phyloP scores from a whole-genome alignment of 1,140 invertebrate species.

The Calycopis cecrops region DNA sequence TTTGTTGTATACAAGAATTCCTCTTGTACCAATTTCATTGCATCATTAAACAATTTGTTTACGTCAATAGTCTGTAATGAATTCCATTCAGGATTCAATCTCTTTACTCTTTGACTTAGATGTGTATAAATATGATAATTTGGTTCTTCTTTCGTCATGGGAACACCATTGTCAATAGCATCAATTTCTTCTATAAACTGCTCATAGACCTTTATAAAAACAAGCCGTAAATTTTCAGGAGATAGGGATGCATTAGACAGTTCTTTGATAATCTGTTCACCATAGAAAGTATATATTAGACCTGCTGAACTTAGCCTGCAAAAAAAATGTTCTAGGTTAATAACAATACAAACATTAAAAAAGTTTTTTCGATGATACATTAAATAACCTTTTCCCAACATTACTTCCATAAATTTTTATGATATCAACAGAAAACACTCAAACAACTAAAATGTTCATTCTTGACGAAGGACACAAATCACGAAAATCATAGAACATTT shows the following conservation, averaged over 20 bases:
- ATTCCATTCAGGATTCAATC: conserved; percentile 94
- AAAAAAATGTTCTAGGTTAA: conserved; percentile 32
- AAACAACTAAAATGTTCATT: too few relatives aligned
- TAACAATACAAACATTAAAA: too few relatives aligned
- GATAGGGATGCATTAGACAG: conserved; percentile 70
- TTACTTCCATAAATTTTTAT: too few relatives aligned
- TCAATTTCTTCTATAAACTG: conserved; percentile 96
- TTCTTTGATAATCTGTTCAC: conserved; percentile 83
- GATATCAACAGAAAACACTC: too few relatives aligned
- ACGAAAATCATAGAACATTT: too few relatives aligned
- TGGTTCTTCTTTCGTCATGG: conserved; percentile 84
- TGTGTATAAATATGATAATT: conserved; percentile 88
- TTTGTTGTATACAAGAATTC: conserved; percentile 89
- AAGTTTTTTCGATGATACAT: too few relatives aligned
- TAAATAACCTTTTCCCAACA: too few relatives aligned
- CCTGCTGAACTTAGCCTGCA: conserved; percentile 96
- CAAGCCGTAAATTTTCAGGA: conserved; percentile 71
- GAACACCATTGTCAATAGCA: conserved; percentile 96
- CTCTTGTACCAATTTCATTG: conserved; percentile 85
- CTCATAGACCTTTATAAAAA: conserved; percentile 93
- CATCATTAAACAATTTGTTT: conserved; percentile 81
- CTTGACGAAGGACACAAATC: too few relatives aligned
- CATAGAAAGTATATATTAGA: conserved; percentile 94
- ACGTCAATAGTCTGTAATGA: conserved; percentile 73
- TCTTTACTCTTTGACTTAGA: conserved; percentile 83